phyloP scores from a whole-genome alignment of 2,888 invertebrate genomes.

The Yponomeuta evonymella region DNA sequence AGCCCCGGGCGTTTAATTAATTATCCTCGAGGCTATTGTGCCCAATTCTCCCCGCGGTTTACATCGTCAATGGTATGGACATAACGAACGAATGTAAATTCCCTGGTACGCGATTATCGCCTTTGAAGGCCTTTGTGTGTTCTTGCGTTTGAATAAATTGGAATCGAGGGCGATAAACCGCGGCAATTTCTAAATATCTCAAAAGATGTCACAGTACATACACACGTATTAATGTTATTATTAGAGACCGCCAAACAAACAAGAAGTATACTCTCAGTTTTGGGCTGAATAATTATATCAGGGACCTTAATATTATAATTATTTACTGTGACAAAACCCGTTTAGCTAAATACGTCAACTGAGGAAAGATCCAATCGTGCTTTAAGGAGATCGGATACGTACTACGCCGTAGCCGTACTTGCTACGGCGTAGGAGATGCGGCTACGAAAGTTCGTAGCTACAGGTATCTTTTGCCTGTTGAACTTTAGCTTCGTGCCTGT shows the following conservation, averaged over 20 bases:
- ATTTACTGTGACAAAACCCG: no score
- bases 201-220: no score
- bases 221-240: no score
- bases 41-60: background rate
- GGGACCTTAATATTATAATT: no score
- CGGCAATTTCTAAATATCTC: no score
- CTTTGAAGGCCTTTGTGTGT: background rate
- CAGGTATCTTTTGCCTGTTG: background rate
- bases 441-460: background rate
- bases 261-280: no score
- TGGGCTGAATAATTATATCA: no score
- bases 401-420: background rate
- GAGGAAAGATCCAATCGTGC: background rate
- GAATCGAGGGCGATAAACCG: background rate
- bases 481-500: background rate
- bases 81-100: background rate
- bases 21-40: conserved; percentile 3
- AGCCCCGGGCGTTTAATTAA: conserved; percentile 4
- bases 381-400: background rate
- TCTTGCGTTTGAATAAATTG: background rate
- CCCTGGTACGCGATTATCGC: background rate
- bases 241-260: no score
- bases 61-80: background rate
- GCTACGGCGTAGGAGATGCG: background rate
- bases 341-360: no score